Evolutionary conservation across 2,888 invertebrate species (phyloP), one percentile per base, ranked within the genome.

Genomic region (Noctuana brunneofusca): DNA sequence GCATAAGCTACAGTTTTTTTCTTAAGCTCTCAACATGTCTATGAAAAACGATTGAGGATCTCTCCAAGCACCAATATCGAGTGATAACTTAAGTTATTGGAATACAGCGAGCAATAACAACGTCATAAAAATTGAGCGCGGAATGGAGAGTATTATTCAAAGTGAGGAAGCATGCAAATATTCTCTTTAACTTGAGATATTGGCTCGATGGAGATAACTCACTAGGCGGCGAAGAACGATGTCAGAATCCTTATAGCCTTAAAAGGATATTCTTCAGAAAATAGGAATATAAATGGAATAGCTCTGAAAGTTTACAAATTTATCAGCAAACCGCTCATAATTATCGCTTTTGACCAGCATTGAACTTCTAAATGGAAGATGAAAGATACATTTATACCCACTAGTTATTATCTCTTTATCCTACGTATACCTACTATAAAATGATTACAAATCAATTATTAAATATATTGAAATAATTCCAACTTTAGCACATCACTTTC

Each of bases 41-140:
- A 38, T 14, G 38, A 4, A 0, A 38, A 38, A 38, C 4, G 38
- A 5, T 14, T 38, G 14, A 38, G 38, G 6, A 35, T 5, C 41
- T 9, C 18, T 43, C 9, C 3, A 43, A 18, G 11, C 11, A 18
- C 43, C 18, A 43, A 18, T 43, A 43, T 18, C 43, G 43, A 18
- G 18, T 43, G 18, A 43, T 43, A 30, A 56, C 27, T 56, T 14
- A 18, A 27, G 55, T 56, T 27, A 43, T 30, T 22, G 27, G 55
- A 43, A 43, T 22, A 27, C 30, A 12, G 22, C 30, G 48, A 48
- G 48, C 48, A 57, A 57, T 57, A 57, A 57, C 57, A 57, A 57
- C 48, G 58, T 52, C 58, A 63, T 64, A 64, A 63, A 63, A 58
- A 55, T 56, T 53, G 62, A 53, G 58, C 55, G 50, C 58, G 56